A percentile compares a stretch with the other conserved stretches of the same genome.
Conservation (phyloP, 2,113 vertebrate species). For the Micronycteris hirsuta region DNA sequence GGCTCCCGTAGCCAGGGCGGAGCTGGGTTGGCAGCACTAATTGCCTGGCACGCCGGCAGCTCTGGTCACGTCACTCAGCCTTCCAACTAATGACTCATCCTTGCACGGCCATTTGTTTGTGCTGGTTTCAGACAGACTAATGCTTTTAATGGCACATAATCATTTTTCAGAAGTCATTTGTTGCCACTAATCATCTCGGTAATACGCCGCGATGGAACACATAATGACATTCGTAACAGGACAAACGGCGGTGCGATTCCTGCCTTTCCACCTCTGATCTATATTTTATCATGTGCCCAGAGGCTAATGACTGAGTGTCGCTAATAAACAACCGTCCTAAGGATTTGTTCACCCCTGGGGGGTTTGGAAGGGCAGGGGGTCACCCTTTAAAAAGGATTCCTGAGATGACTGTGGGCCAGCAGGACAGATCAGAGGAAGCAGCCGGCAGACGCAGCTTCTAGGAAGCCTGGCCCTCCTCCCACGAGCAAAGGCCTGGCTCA, state of each 20-base stretch:
- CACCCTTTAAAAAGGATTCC: constrained; percentile 11
- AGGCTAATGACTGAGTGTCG: constrained; percentile 66
- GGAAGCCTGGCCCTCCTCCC: fast-evolving
- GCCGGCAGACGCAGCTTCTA: neutral
- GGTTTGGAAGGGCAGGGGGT: constrained; percentile 10
- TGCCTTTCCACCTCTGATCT: constrained; percentile 66
- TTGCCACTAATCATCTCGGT: constrained; percentile 81
- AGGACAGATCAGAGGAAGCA: fast-evolving
- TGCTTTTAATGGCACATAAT: constrained; percentile 85
- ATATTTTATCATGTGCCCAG: constrained; percentile 70
- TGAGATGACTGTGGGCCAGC: neutral
- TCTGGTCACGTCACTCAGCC: constrained; percentile 50
- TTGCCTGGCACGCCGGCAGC: neutral
- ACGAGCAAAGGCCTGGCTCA: neutral
- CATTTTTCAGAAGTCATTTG: constrained; percentile 85
- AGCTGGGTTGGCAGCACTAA: neutral
- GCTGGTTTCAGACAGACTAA: constrained; percentile 82
- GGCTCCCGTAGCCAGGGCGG: fast-evolving
- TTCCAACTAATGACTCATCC: constrained; percentile 75
- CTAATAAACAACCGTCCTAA: constrained; percentile 74
- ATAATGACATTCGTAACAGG: constrained; percentile 78
- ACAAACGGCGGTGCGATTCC: constrained; percentile 69
- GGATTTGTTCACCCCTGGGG: neutral
- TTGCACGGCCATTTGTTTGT: constrained; percentile 80
- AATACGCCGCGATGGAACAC: constrained; percentile 72